A percentile compares a stretch with the other conserved stretches of the same genome.
Evolutionary conservation across 2,113 vertebrate genomes (phyloP).

Genomic region (Progne subis): DNA sequence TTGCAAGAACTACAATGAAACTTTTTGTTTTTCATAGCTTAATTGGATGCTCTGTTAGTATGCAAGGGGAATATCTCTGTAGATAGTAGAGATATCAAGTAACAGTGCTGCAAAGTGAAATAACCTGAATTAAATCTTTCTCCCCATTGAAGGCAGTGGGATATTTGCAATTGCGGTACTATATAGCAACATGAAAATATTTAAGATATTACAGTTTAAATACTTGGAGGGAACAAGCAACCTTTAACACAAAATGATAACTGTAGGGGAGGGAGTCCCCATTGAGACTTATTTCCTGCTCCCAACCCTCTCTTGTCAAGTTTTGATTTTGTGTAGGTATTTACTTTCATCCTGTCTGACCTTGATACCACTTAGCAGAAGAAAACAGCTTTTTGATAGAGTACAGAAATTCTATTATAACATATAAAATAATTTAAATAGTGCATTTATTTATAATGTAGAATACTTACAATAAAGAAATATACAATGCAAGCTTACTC

Average conservation of each 20-base stretch:
- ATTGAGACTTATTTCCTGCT: neutral
- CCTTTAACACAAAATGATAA: neutral
- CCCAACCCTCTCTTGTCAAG: neutral
- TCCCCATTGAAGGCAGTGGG: neutral
- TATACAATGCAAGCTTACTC: neutral
- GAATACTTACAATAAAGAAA: neutral
- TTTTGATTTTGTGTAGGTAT: neutral
- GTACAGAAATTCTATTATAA: neutral
- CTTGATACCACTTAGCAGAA: neutral
- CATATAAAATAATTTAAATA: neutral
- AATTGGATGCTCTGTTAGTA: neutral
- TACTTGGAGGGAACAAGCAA: neutral
- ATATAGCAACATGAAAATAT: neutral
- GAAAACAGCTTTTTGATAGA: neutral
- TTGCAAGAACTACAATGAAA: neutral
- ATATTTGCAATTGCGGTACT: neutral
- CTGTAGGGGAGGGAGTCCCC: neutral
- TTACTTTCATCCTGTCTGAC: neutral
- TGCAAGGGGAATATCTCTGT: neutral
- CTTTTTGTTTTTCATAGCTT: neutral
- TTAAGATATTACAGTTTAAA: neutral
- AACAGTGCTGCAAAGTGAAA: neutral
- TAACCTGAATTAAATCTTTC: neutral
- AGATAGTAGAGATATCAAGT: neutral
- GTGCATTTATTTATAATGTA: neutral